phyloP scores from a whole-genome alignment of 2,113 vertebrate species.

The Copsychus sechellarum region DNA sequence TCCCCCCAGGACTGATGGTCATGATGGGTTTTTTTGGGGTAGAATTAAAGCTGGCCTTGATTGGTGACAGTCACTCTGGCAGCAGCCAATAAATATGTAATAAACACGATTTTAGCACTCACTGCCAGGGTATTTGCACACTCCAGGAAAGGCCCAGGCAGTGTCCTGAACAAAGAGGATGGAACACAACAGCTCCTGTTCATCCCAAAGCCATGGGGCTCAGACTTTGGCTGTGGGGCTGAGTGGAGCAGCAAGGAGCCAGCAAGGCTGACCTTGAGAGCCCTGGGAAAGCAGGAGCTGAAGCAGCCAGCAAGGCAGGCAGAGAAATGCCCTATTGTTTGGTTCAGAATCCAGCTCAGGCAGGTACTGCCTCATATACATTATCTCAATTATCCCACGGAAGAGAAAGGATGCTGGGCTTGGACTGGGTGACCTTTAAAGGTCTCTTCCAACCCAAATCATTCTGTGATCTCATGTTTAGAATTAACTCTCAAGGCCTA shows the following conservation, averaged over 20 bases:
- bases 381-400: not conserved
- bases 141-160: not conserved
- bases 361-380: not conserved
- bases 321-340: not conserved
- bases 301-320: not conserved
- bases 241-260: not conserved
- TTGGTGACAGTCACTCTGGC: not conserved
- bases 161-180: not conserved
- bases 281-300: not conserved
- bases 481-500: not conserved
- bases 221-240: not conserved
- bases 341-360: not conserved
- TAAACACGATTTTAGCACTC: not conserved
- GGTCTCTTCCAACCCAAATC: not conserved
- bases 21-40: too few species aligned
- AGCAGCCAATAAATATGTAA: not conserved
- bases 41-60: not conserved
- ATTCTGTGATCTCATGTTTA: not conserved
- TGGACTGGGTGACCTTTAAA: not conserved
- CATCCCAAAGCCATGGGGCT: not conserved
- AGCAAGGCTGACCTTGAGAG: not conserved
- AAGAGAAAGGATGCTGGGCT: not conserved
- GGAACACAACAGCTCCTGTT: not conserved
- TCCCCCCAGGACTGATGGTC: rapidly evolving
- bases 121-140: not conserved